These are phyloP conservation scores for Nannobrachium achirus DNA, from an alignment of 2,113 vertebrate genomes.

Conservation along the genomic window DNA sequence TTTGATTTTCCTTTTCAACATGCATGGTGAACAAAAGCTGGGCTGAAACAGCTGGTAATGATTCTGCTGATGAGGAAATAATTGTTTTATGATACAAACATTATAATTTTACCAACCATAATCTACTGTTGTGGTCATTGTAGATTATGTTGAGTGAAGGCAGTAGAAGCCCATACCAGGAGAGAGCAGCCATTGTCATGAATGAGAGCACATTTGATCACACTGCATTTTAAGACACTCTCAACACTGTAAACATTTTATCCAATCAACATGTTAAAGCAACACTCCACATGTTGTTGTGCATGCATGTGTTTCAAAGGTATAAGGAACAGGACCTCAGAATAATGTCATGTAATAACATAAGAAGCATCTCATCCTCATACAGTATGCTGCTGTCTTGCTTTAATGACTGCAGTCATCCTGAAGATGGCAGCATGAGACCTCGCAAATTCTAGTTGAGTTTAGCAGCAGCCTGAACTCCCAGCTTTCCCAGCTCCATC, in stretches of 20 bases:
- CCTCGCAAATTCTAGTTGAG: conserved; percentile 40
- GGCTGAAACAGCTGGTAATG: not conserved
- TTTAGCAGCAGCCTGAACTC: not conserved
- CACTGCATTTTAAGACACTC: not conserved
- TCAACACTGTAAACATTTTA: not conserved
- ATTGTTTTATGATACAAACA: not conserved
- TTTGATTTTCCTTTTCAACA: not conserved
- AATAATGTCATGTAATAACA: too few species aligned
- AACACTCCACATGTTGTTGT: too few species aligned
- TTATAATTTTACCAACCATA: not conserved
- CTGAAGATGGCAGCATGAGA: conserved; percentile 79
- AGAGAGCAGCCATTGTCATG: conserved; percentile 10
- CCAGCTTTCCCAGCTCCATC: too few species aligned
- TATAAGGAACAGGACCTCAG: too few species aligned
- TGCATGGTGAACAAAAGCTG: not conserved
- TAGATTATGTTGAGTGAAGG: not conserved
- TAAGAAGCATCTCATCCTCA: too few species aligned
- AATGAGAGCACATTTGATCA: not conserved
- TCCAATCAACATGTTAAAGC: too few species aligned
- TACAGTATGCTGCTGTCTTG: not conserved
- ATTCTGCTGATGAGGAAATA: not conserved
- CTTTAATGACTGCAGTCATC: conserved; percentile 14
- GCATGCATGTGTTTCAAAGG: too few species aligned
- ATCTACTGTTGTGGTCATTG: not conserved
- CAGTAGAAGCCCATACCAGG: not conserved